Evolutionary conservation across 2,888 invertebrate genomes (phyloP).

Genomic region (Caenorhabditis wallacei): DNA sequence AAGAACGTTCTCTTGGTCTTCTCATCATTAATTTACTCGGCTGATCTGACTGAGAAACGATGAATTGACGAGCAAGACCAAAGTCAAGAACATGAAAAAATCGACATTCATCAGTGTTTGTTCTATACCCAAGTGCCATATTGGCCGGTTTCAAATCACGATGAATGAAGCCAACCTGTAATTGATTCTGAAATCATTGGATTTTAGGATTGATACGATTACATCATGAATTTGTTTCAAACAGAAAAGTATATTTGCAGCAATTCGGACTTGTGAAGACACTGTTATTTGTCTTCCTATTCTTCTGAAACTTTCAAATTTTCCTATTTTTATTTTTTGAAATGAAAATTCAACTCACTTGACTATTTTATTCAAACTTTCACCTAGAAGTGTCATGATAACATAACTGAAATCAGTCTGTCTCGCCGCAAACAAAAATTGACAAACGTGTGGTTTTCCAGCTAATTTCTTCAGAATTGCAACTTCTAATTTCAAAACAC

Average conservation of each 20-base stretch:
- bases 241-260: conserved; percentile 74
- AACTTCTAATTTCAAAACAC: conserved; percentile 77
- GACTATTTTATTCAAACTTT: conserved; percentile 64
- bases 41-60: conserved; percentile 53
- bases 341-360: conserved; percentile 11
- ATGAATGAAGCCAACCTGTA: conserved; percentile 74
- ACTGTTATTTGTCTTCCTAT: conserved; percentile 59
- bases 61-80: conserved; percentile 75
- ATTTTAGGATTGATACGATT: conserved; percentile 5
- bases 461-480: conserved; percentile 63
- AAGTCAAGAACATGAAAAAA: conserved; percentile 77
- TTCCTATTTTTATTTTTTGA: too few species aligned
- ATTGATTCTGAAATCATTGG: neutral
- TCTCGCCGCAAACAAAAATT: conserved; percentile 75
- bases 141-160: conserved; percentile 76
- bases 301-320: conserved; percentile 57
- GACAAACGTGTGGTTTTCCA: conserved; percentile 70
- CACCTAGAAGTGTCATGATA: conserved; percentile 79
- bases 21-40: conserved; percentile 63
- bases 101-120: conserved; percentile 58
- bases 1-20: conserved; percentile 65
- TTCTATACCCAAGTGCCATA: conserved; percentile 59
- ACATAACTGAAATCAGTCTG: conserved; percentile 74
- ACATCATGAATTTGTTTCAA: conserved; percentile 81
- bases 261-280: conserved; percentile 75